Conservation (phyloP, 2,113 vertebrate species). For the Odontesthes bonariensis region DNA sequence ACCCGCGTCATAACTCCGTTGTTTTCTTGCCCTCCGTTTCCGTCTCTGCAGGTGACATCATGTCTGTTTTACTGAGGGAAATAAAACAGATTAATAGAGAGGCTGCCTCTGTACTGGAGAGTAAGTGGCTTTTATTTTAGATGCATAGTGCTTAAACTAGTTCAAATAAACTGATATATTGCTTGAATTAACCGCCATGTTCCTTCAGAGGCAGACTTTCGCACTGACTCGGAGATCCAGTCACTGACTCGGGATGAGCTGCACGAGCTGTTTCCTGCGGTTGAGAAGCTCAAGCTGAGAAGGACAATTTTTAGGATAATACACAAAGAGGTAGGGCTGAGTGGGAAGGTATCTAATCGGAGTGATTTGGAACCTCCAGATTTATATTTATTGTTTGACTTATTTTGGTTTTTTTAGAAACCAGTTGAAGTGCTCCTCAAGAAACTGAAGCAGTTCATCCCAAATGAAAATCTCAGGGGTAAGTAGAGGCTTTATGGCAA, state of each 20-base stretch:
- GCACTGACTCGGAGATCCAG: background rate
- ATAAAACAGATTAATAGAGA: rapidly evolving
- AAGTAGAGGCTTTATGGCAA: background rate
- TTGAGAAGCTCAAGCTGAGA: rapidly evolving
- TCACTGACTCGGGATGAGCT: slow-evolving; percentile 30
- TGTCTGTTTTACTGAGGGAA: background rate
- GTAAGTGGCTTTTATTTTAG: background rate
- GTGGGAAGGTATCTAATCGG: background rate
- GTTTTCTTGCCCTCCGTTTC: background rate
- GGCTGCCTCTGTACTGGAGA: background rate
- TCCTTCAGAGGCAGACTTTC: rapidly evolving
- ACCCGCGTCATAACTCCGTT: too few species aligned
- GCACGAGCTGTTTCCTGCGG: slow-evolving; percentile 7
- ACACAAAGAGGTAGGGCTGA: background rate
- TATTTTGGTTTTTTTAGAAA: slow-evolving; percentile 21
- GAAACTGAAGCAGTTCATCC: background rate
- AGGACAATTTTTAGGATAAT: slow-evolving; percentile 8
- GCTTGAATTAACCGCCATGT: rapidly evolving
- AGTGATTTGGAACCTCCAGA: too few species aligned
- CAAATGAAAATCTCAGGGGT: slow-evolving; percentile 6
- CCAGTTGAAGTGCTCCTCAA: background rate
- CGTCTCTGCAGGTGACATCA: background rate
- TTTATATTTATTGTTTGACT: background rate
- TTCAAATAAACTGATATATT: too few species aligned
- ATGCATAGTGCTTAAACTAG: background rate